Conservation (phyloP, 2,888 invertebrate genomes). For the Diadegma fenestrale region DNA sequence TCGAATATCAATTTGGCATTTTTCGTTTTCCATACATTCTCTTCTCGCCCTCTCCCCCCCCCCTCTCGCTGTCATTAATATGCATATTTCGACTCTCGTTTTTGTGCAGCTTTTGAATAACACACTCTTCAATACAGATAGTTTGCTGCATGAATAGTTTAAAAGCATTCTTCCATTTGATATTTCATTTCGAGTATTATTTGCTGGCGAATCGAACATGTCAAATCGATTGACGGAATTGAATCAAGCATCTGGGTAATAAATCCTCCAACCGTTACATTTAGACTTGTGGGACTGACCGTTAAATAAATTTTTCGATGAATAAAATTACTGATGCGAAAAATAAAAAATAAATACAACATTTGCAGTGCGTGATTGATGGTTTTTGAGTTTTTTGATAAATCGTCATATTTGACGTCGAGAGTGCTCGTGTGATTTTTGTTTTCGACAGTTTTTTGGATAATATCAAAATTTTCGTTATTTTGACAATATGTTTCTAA, state of each 20-base stretch:
- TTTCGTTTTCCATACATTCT: conserved; percentile 58
- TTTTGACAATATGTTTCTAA: too few relatives aligned
- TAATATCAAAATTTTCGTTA: too few relatives aligned
- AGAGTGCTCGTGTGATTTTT: too few relatives aligned
- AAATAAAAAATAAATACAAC: neutral
- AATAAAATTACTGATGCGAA: conserved; percentile 50
- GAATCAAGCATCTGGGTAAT: conserved; percentile 34
- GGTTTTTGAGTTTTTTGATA: neutral
- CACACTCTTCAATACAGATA: conserved; percentile 39
- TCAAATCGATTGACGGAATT: conserved; percentile 45
- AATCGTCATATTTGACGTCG: neutral
- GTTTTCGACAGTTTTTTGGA: too few relatives aligned
- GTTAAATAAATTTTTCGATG: conserved; percentile 53
- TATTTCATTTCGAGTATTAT: conserved; percentile 56
- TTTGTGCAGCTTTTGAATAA: conserved; percentile 61
- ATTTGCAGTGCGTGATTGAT: neutral
- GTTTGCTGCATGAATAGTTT: conserved; percentile 59
- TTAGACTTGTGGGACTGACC: conserved; percentile 20
- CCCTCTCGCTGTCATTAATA: conserved; percentile 58
- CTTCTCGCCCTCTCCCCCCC: conserved; percentile 1
- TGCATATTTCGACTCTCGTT: conserved; percentile 62
- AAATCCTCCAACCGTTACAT: conserved; percentile 48
- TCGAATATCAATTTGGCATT: conserved; percentile 67
- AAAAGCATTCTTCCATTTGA: conserved; percentile 56
- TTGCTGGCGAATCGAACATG: conserved; percentile 41